These are phyloP conservation scores for Struthidea cinerea DNA, from an alignment of 2,113 vertebrate species.

Conservation along the genomic window DNA sequence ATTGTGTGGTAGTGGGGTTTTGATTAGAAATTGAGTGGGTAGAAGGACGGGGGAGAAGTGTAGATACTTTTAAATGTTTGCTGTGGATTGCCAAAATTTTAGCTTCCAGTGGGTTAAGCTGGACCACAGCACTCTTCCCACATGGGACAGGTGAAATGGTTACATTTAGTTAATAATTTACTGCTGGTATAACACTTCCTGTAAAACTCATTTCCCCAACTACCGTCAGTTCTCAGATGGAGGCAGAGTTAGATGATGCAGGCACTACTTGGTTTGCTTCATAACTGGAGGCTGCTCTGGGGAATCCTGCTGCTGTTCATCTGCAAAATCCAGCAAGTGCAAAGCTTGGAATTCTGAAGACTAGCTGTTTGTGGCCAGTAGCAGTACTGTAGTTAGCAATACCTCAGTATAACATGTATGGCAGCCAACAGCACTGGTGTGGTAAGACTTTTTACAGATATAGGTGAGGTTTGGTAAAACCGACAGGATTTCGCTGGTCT, in stretches of 20 bases:
- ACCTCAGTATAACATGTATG: background rate
- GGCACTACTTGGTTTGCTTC: background rate
- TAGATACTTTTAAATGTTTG: background rate
- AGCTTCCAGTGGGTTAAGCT: background rate
- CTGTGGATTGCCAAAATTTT: background rate
- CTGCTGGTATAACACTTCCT: background rate
- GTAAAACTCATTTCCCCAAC: background rate
- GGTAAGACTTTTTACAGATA: background rate
- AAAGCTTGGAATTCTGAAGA: background rate
- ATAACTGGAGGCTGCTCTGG: background rate
- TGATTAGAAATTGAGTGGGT: background rate
- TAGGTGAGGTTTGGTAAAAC: background rate
- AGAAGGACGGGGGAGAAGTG: background rate
- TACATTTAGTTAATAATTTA: background rate
- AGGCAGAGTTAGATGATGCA: background rate
- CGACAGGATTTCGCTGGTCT: background rate
- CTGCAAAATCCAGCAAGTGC: background rate
- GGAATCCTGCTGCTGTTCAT: background rate
- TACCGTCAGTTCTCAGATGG: background rate
- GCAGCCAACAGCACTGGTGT: background rate
- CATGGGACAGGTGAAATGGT: accelerated
- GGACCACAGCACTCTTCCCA: background rate
- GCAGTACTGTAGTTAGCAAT: background rate
- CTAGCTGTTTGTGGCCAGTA: background rate
- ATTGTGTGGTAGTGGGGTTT: background rate